phyloP scores from a whole-genome alignment of 2,113 vertebrate genomes.

The Megaptera novaeangliae region DNA sequence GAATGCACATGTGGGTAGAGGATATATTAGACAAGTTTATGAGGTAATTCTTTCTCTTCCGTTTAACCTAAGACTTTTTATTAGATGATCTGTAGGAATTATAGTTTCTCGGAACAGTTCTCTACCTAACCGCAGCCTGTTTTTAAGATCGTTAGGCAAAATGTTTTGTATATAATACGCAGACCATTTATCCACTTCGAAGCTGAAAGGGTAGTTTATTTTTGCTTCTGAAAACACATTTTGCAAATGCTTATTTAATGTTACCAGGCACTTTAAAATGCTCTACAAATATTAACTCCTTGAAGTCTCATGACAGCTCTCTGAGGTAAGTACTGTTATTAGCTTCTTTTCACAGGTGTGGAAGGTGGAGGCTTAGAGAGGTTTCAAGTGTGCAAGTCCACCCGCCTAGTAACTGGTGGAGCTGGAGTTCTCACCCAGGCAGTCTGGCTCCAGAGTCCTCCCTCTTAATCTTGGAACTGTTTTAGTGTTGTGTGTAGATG shows the following conservation, averaged over 20 bases:
- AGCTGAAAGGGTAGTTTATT: neutral
- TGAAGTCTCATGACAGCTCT: neutral
- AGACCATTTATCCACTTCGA: neutral
- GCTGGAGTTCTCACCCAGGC: neutral
- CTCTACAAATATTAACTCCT: neutral
- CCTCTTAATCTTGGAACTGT: neutral
- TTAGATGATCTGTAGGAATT: neutral
- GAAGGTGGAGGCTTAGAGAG: neutral
- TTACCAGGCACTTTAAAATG: neutral
- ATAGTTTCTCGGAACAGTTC: neutral
- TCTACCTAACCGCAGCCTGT: neutral
- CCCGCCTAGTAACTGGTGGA: neutral
- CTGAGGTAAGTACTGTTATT: neutral
- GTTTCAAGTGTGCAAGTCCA: neutral
- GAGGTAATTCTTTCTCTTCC: slow-evolving; percentile 81
- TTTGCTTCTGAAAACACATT: neutral
- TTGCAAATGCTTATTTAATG: neutral
- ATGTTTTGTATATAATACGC: neutral
- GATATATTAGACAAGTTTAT: slow-evolving; percentile 94
- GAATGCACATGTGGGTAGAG: slow-evolving; percentile 96
- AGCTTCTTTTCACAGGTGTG: neutral
- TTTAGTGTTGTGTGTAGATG: neutral
- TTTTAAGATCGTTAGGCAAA: neutral
- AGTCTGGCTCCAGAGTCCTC: neutral
- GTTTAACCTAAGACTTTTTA: neutral